Base-by-base conservation (phyloP, 2,797 vertebrate species). In the Mionectes olivaceus region DNA sequence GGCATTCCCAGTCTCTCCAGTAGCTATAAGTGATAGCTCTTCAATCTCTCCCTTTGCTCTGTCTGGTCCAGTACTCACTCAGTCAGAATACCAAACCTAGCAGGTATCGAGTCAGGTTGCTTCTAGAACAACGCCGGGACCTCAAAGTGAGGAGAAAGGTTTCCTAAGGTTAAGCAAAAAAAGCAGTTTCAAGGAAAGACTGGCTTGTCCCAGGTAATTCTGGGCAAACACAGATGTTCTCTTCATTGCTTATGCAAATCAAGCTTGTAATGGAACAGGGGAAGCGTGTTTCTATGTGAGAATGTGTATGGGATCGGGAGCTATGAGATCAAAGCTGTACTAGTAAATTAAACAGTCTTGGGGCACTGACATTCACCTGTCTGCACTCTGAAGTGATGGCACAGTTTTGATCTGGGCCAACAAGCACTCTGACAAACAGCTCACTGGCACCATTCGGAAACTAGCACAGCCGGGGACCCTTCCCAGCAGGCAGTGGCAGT, bases 301-400 rank as follows among this genome's bases (percentile, higher is more conserved):
- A 19, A 46, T 13, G 27, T 30, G 43, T 55, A 24, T 0, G 5
- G 41, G 57, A 49, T 44, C 0, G 0, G n/a, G 22, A 78, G 6
- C 57, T 75, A 27, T 44, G 33, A 88, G 44, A 32, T 53, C 49
- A 85, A 80, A 85, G 44, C 30, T 32, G 22, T 49, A 35, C 11
- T 17, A 49, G 15, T 53, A 64, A 74, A 87, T 64, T 28, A 46
- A 91, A 74, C 7, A 35, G 25, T 17, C 24, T 59, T 11, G 19
- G 24, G 30, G 50, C 52, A 27, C 37, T 53, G 61, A 33, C 10
- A 21, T 7, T 44, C 56, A 75, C 27, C 19, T 71, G 18, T 78
- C 61, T 83, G 41, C 52, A 49, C 25, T 63, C 27, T n/a, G 13
- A 39, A 33, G 53, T 37, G 44, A 21, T 39, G 46, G 24, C 49